Evolutionary conservation across 2,113 vertebrate species (phyloP), one percentile per base, ranked within the genome.

Genomic region (Seriola dumerili): DNA sequence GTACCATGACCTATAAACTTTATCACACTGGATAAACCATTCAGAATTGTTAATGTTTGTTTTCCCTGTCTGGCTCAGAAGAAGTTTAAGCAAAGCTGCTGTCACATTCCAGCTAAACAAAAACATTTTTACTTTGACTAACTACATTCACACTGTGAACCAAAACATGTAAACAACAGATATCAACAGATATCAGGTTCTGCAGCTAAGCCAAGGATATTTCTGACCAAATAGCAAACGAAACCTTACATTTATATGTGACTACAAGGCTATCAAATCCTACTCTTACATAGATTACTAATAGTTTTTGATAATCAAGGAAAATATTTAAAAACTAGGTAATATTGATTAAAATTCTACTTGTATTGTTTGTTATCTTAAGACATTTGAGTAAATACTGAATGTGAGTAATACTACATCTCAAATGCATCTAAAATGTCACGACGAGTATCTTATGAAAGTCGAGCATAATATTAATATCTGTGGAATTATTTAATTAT

Each of bases 121-220:
- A 66, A 84, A 73, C 34, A 79, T 8, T 46, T 65, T 61, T 72
- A 77, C 50, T 90, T 80, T 84, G 81, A 78, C 87, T 78, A 50
- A 38, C 13, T 0, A 1, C 32, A 10, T 23, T 76, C 62, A 67
- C 68, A 66, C 58, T 23, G 21, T 65, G 80, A 85, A 21, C 72
- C 42, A 76, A 79, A 81, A 81, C 76, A 79, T 59, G 54, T 44
- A 42, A 85, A 83, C 80, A 74, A 16, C 29, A 29, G 19, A 42
- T 64, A 70, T 48, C 42, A 54, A 44, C 34, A 36, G 59, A 73
- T 84, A 72, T 46, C 48, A 61, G 6, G 25, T 52, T 68, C 48
- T 79, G 55, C 44, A 72, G 52, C 48, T 12, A 40, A 42, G 50
- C 71, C 77, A 80, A 84, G 73, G 75, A 77, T 84, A 10, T 75